Conservation (phyloP, 2,888 invertebrate species). For the Pachliopta kotzebuea region DNA sequence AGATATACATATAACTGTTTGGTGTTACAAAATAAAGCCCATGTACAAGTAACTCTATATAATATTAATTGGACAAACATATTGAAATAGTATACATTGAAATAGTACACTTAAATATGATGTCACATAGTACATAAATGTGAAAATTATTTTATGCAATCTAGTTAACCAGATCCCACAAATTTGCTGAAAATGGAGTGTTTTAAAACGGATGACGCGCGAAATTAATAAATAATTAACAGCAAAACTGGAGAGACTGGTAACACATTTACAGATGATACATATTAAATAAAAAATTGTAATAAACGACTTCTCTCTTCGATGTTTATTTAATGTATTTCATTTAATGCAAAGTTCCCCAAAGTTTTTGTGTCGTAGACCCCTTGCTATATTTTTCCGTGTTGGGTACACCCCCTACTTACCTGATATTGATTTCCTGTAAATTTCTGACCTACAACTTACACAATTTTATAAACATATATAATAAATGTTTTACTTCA, state of each 20-base stretch:
- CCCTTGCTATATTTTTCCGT: too few species aligned
- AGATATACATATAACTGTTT: not conserved
- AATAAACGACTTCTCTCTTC: too few species aligned
- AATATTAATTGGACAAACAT: not conserved
- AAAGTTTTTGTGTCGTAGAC: too few species aligned
- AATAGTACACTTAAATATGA: too few species aligned
- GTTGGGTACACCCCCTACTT: too few species aligned
- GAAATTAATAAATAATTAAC: conserved; percentile 1
- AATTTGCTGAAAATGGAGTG: conserved; percentile 1
- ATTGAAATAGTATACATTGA: too few species aligned
- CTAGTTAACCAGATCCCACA: conserved; percentile 7
- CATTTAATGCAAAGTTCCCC: not conserved
- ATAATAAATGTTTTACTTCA: too few species aligned
- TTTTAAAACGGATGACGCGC: conserved; percentile 1
- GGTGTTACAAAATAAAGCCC: not conserved
- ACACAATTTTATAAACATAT: too few species aligned
- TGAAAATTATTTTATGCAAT: conserved; percentile 11
- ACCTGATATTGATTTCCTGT: too few species aligned
- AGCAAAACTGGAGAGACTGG: not conserved
- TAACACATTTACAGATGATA: not conserved
- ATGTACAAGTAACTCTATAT: too few species aligned
- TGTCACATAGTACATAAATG: not conserved
- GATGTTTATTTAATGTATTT: too few species aligned
- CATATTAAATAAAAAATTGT: not conserved
- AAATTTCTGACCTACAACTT: too few species aligned